phyloP scores from a whole-genome alignment of 30 jellyfish, hydroid and myxozoan species.

The Sanderia malayensis region DNA sequence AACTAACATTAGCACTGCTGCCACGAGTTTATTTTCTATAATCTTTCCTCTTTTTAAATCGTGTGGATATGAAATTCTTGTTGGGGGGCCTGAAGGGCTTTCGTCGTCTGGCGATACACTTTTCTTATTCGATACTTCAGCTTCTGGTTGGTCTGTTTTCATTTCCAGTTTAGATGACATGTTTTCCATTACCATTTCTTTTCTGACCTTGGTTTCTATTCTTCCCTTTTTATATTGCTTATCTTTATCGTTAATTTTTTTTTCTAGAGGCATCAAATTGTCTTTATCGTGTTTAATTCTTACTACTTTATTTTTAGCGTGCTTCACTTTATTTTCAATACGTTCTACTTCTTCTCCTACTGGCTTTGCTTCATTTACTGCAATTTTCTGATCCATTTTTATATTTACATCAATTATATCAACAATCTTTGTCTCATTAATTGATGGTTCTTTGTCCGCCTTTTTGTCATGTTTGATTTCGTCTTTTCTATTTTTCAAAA shows the following conservation, averaged over 20 bases:
- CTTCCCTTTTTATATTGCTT: neutral
- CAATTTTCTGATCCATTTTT: neutral
- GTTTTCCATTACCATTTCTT: too few relatives aligned
- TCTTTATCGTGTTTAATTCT: neutral
- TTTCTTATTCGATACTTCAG: neutral
- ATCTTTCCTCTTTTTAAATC: constrained; percentile 64
- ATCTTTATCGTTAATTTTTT: neutral
- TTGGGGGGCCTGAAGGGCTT: constrained; percentile 70
- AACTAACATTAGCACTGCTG: constrained; percentile 61
- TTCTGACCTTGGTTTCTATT: neutral
- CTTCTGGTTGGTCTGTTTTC: neutral
- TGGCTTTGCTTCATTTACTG: too few relatives aligned
- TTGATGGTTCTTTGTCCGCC: neutral
- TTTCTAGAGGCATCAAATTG: too few relatives aligned
- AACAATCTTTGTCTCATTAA: neutral
- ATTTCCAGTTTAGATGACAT: neutral
- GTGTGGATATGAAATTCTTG: constrained; percentile 31
- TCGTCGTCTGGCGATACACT: constrained; percentile 56
- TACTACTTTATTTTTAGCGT: neutral
- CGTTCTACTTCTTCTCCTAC: neutral
- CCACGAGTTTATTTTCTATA: constrained; percentile 71
- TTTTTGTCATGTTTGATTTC: too few relatives aligned
- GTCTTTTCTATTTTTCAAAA: too few relatives aligned
- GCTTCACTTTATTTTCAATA: neutral
- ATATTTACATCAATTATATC: neutral